Evolutionary conservation across 2,113 vertebrate genomes (phyloP).

Genomic region (Gobius niger): DNA sequence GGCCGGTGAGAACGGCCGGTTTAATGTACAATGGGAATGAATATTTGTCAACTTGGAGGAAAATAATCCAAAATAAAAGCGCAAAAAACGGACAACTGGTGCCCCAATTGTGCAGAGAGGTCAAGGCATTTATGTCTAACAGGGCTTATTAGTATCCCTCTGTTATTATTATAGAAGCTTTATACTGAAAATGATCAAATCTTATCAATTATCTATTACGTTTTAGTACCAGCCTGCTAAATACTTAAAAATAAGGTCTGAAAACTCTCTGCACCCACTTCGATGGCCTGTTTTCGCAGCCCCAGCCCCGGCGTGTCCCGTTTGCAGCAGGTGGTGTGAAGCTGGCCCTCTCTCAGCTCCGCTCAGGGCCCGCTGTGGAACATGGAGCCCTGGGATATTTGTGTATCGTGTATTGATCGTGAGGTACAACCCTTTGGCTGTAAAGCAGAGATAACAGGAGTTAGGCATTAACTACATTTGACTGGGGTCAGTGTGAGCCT

Average conservation of each 20-base stretch:
- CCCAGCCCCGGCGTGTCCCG: neutral
- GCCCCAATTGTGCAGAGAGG: neutral
- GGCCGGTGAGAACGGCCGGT: constrained; percentile 6
- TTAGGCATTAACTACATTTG: constrained; percentile 77
- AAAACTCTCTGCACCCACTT: too few relatives aligned
- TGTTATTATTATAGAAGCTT: too few relatives aligned
- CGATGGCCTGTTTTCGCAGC: neutral
- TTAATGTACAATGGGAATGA: constrained; percentile 19
- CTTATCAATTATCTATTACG: too few relatives aligned
- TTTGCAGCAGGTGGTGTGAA: constrained; percentile 57
- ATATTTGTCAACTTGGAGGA: neutral
- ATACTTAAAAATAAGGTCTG: too few relatives aligned
- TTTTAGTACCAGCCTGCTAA: too few relatives aligned
- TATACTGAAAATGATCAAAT: too few relatives aligned
- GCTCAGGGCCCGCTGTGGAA: constrained; percentile 52
- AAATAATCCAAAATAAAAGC: neutral
- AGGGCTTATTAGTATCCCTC: too few relatives aligned
- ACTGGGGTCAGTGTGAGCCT: constrained; percentile 64
- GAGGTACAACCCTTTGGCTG: constrained; percentile 75
- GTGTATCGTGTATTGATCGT: constrained; percentile 78
- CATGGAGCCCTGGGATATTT: constrained; percentile 74
- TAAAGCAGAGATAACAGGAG: constrained; percentile 75
- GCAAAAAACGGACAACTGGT: neutral
- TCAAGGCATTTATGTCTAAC: neutral
- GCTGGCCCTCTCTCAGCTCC: constrained; percentile 57